phyloP scores from a whole-genome alignment of 1,140 invertebrate genomes.

The Drosophila takahashii region DNA sequence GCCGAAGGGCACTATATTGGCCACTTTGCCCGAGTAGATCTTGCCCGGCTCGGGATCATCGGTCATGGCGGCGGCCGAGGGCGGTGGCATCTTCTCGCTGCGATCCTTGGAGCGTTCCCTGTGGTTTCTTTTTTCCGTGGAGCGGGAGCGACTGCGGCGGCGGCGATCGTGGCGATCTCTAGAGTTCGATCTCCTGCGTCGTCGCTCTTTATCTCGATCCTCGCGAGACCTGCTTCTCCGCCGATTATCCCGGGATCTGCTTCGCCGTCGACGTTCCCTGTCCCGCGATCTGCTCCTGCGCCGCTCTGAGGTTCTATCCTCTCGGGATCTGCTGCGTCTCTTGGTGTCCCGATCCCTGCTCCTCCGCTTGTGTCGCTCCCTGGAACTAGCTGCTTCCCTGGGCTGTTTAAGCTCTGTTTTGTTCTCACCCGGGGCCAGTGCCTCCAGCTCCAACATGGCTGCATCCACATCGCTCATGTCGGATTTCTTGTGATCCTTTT shows the following conservation, averaged over 20 bases:
- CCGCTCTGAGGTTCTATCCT: slow-evolving; percentile 52
- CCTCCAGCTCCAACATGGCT: slow-evolving; percentile 95
- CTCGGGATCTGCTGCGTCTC: slow-evolving; percentile 23
- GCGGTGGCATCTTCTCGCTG: slow-evolving; percentile 71
- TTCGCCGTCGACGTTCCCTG: slow-evolving; percentile 18
- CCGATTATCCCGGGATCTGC: slow-evolving; percentile 10
- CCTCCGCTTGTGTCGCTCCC: slow-evolving; percentile 43
- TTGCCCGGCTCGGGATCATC: slow-evolving; percentile 89
- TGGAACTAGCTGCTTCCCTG: slow-evolving; percentile 72
- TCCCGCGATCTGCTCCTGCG: slow-evolving; percentile 48
- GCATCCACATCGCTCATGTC: slow-evolving; percentile 87
- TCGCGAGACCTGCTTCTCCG: slow-evolving; percentile 66
- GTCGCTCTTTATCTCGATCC: slow-evolving; percentile 46
- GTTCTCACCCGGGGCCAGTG: slow-evolving; percentile 88
- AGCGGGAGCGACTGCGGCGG: slow-evolving; percentile 45
- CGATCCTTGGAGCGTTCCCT: slow-evolving; percentile 74
- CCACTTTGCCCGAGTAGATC: slow-evolving; percentile 97
- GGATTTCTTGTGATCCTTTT: slow-evolving; percentile 51
- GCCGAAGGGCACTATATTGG: slow-evolving; percentile 98
- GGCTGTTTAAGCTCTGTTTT: slow-evolving; percentile 60
- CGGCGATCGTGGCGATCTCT: slow-evolving; percentile 29
- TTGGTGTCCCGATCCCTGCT: slow-evolving; percentile 23
- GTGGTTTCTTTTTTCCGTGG: slow-evolving; percentile 47
- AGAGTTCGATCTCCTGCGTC: slow-evolving; percentile 43
- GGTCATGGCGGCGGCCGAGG: slow-evolving; percentile 85